Conservation (phyloP, 2,113 vertebrate genomes). For the Felis catus region F.catus_Fca126_mat1.0 CM031418.1:123207501-123208000, state of each 20-base stretch:
- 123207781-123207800: background rate
- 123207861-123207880: background rate
- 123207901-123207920: background rate
- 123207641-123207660: background rate
- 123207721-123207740: background rate
- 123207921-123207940: background rate
- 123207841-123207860: background rate
- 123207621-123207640: background rate
- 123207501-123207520: background rate
- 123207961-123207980: conserved; percentile 58
- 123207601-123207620: background rate
- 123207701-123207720: background rate
- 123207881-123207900: background rate
- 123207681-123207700: too few relatives aligned
- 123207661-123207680: background rate
- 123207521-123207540: background rate
- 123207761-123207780: background rate
- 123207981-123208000: conserved; percentile 61
- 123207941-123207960: conserved; percentile 26
- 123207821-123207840: background rate
- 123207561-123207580: background rate
- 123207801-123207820: background rate
- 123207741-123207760: background rate
- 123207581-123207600: background rate
- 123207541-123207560: background rate